These are phyloP conservation scores for Callopanchax toddi DNA, from an alignment of 2,113 vertebrate species.

Conservation along the genomic window DNA sequence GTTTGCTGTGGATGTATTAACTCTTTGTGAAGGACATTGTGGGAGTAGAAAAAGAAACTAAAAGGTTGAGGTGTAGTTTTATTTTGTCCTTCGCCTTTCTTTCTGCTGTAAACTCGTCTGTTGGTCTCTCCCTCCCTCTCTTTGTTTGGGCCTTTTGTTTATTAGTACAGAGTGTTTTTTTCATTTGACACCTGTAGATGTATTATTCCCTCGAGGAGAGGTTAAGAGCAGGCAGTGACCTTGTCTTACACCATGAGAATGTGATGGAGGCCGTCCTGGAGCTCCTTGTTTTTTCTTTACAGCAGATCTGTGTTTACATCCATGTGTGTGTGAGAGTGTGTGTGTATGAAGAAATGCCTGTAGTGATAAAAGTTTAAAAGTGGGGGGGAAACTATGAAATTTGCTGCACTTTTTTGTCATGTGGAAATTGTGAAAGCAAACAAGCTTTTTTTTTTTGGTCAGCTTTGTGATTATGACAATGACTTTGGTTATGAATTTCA, in stretches of 20 bases:
- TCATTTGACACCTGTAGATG: slow-evolving; percentile 35
- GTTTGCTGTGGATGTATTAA: not conserved
- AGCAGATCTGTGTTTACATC: slow-evolving; percentile 56
- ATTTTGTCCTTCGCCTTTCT: slow-evolving; percentile 31
- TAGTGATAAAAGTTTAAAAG: slow-evolving; percentile 49
- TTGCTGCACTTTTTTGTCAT: slow-evolving; percentile 63
- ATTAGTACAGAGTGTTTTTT: slow-evolving; percentile 23
- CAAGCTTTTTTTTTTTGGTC: slow-evolving; percentile 67
- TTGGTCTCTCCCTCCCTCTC: not conserved
- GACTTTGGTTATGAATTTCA: slow-evolving; percentile 71
- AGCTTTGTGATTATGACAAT: slow-evolving; percentile 65
- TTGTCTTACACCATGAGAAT: slow-evolving; percentile 54
- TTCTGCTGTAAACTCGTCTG: slow-evolving; percentile 63
- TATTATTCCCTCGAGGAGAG: slow-evolving; percentile 17
- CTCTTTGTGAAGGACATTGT: slow-evolving; percentile 5
- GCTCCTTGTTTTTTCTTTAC: slow-evolving; percentile 53
- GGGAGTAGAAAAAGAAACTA: not conserved
- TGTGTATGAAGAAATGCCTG: slow-evolving; percentile 53
- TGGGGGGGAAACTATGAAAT: slow-evolving; percentile 43
- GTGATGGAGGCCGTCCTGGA: slow-evolving; percentile 28
- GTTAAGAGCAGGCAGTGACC: slow-evolving; percentile 35
- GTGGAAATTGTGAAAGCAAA: slow-evolving; percentile 68
- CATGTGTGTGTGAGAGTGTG: slow-evolving; percentile 41
- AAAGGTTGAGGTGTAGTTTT: slow-evolving; percentile 32
- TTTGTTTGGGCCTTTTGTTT: slow-evolving; percentile 23